These are phyloP conservation scores for Trissonchulus sp. DNA, from an alignment of 2,888 invertebrate genomes.

Conservation along the genomic window DNA sequence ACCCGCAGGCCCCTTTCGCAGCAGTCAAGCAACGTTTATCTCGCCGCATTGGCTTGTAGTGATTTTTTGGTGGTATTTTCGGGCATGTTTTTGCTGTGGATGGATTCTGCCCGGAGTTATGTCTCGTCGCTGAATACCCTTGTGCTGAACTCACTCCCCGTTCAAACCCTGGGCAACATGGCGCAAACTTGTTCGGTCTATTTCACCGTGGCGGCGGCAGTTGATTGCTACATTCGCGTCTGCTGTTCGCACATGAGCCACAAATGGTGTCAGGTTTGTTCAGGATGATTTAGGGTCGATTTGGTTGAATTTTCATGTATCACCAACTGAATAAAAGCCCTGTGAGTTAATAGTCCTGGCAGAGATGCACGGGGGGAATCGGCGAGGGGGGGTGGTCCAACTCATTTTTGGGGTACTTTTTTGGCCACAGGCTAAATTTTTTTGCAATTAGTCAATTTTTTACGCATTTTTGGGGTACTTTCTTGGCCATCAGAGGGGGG, in stretches of 20 bases:
- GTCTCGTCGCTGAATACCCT: constrained; percentile 42
- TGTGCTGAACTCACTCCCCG: background rate
- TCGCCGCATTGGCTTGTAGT: constrained; percentile 46
- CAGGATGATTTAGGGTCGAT: no score
- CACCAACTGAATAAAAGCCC: no score
- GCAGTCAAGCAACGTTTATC: constrained; percentile 44
- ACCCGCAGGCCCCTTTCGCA: constrained; percentile 36
- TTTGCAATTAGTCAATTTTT: no score
- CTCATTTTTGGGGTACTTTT: no score
- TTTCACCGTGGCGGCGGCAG: constrained; percentile 50
- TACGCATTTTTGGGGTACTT: no score
- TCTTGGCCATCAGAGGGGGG: no score
- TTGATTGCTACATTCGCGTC: constrained; percentile 47
- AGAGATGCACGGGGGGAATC: no score
- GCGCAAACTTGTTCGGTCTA: constrained; percentile 51
- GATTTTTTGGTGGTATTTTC: constrained; percentile 50
- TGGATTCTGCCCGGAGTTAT: constrained; percentile 43
- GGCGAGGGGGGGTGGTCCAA: no score
- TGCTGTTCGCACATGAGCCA: constrained; percentile 21
- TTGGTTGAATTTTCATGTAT: no score
- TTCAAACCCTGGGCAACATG: constrained; percentile 46
- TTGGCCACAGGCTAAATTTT: no score
- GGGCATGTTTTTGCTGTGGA: constrained; percentile 51
- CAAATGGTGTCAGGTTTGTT: constrained; percentile 1
- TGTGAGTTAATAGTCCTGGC: no score